Base-by-base conservation (phyloP, 2,113 vertebrate species). In the Thoracochromis brauschi region DNA sequence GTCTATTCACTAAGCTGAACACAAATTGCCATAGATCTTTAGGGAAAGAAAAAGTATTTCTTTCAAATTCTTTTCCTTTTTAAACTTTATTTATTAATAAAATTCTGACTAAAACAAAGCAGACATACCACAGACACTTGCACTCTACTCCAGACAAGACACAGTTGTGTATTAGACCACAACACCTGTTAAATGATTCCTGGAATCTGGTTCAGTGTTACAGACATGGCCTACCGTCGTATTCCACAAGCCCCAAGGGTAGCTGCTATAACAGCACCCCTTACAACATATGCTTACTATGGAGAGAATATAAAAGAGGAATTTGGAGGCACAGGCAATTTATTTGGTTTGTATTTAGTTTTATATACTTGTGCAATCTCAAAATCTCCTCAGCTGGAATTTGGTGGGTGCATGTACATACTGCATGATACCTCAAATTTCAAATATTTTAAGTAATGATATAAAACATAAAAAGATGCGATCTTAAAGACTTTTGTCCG, bases 101-200 rank as follows among this genome's bases (percentile, higher is more conserved):
- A 83, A 93, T 85, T 85, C 83, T 94, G 89, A 92, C 93, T 90
- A 83, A 95, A 95, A 95, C 92, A 95, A 95, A 94, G 91, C 91
- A 88, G 93, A 90, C 88, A 94, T 94, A 85, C 91, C 92, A 91
- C 88, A 94, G 89, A 88, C 91, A 91, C 84, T 90, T 88, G 88
- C 84, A 91, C 89, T 88, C 90, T 65, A 88, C 85, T 85, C 82
- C 87, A 86, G 87, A 90, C 58, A 88, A 92, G 93, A 93, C 93
- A 89, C 92, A 51, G 93, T 96, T 89, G 93, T 91, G 92, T 91
- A 92, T 92, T 93, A 40, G 73, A 40, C 40, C 83, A 89, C 84
- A 93, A 68, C 95, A 92, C 81, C 63, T 85, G 95, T 95, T 92
- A 89, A 92, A 81, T 92, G 91, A 93, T 86, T 85, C 75, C 84